Conservation (phyloP, 2,797 vertebrate species). For the Tauraco hartlaubi region DNA sequence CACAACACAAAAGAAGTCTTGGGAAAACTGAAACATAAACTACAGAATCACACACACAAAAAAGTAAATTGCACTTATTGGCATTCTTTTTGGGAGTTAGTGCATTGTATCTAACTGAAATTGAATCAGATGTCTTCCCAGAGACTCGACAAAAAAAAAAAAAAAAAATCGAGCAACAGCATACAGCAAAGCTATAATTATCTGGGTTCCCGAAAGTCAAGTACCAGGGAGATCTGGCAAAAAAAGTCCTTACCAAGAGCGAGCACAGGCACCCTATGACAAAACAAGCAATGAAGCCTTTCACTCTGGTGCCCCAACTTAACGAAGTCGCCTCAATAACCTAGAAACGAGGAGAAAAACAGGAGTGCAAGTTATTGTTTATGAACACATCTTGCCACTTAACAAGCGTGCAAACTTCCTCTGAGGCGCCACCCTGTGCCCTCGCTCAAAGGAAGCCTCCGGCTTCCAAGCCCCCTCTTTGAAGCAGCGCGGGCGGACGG, state of each 20-base stretch:
- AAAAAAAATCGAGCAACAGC: background rate
- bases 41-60: background rate
- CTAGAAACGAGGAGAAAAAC: constrained; percentile 56
- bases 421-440: rapidly evolving
- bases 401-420: rapidly evolving
- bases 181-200: background rate
- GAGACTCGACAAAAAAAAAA: background rate
- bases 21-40: background rate
- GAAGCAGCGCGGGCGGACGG: too few relatives aligned
- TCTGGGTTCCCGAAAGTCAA: background rate
- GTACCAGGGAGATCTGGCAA: background rate
- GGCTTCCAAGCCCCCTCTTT: too few relatives aligned
- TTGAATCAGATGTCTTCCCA: rapidly evolving
- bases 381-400: rapidly evolving
- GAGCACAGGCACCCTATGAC: constrained; percentile 86
- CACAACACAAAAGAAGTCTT: background rate
- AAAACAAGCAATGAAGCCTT: constrained; percentile 91
- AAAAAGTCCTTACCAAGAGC: constrained; percentile 83
- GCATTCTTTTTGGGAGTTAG: background rate
- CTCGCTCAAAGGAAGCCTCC: background rate
- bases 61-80: background rate
- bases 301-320: constrained; percentile 89
- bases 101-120: background rate
- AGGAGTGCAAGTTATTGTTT: background rate
- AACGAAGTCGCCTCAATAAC: constrained; percentile 85